phyloP scores from a whole-genome alignment of 2,888 invertebrate species.

The Drosophila neonasuta region DNA sequence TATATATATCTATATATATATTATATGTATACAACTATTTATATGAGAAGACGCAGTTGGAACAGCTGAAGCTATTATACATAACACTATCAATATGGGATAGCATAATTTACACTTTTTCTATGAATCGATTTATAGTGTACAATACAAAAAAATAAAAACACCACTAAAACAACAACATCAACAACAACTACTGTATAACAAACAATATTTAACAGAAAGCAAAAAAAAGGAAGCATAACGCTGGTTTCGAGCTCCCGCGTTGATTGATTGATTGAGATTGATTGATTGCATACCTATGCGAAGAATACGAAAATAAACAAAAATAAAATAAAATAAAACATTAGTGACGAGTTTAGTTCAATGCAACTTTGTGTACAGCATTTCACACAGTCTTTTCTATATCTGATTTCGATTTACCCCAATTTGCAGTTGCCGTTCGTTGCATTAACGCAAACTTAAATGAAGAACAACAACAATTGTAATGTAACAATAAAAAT shows the following conservation, averaged over 20 bases:
- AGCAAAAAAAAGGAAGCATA: background rate
- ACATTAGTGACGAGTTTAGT: constrained; percentile 43
- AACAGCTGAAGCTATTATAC: constrained; percentile 55
- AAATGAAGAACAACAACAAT: constrained; percentile 34
- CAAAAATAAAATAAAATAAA: background rate
- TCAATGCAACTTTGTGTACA: constrained; percentile 50
- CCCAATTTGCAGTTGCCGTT: constrained; percentile 60
- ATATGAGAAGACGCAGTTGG: constrained; percentile 40
- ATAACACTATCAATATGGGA: constrained; percentile 68
- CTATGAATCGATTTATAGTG: constrained; percentile 76
- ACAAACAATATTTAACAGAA: background rate
- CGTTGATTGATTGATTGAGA: constrained; percentile 26
- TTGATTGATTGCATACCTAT: constrained; percentile 43
- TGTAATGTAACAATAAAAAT: constrained; percentile 39
- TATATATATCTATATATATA: constrained; percentile 51
- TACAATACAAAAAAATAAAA: constrained; percentile 57
- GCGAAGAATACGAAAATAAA: background rate
- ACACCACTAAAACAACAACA: constrained; percentile 37
- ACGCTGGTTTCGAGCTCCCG: constrained; percentile 38
- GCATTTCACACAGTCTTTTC: constrained; percentile 56
- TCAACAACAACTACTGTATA: background rate
- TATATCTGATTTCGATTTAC: constrained; percentile 37
- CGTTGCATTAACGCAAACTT: constrained; percentile 44
- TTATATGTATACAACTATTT: constrained; percentile 74
- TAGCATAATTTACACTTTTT: constrained; percentile 77